Percentiles rank a stretch among this genome's conserved stretches.
These are phyloP conservation scores for Salminus brasiliensis DNA, from an alignment of 2,113 vertebrate genomes.

Conservation along the genomic window DNA sequence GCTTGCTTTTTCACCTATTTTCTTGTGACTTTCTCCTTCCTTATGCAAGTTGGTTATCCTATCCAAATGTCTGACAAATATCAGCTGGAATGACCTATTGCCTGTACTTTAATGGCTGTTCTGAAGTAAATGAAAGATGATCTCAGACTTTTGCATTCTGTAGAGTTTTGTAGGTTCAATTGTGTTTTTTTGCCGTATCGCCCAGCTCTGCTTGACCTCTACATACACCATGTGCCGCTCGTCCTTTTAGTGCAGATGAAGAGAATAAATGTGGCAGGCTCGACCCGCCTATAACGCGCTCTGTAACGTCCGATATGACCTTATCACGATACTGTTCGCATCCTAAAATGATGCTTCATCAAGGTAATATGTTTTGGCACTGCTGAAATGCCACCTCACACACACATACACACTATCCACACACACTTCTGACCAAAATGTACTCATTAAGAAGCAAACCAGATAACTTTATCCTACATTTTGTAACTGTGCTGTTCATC, in stretches of 20 bases:
- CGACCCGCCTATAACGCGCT: not conserved
- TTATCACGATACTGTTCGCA: conserved; percentile 27
- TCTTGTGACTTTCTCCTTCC: too few species aligned
- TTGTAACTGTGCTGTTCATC: not conserved
- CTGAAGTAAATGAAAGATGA: too few species aligned
- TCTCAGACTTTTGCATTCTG: too few species aligned
- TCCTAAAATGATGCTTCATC: conserved; percentile 27
- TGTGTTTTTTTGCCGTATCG: too few species aligned
- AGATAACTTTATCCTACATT: not conserved
- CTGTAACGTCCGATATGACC: conserved; percentile 38
- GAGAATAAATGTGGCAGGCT: not conserved
- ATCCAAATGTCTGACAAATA: too few species aligned
- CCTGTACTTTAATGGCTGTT: too few species aligned
- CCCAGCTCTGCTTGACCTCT: too few species aligned
- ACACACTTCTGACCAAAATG: not conserved
- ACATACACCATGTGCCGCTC: not conserved
- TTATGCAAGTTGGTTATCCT: too few species aligned
- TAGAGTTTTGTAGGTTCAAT: too few species aligned
- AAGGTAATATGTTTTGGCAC: conserved; percentile 32
- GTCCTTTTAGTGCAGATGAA: not conserved
- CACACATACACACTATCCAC: not conserved
- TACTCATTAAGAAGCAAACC: conserved; percentile 15
- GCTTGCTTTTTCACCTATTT: too few species aligned
- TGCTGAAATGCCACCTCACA: not conserved
- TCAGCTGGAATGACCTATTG: too few species aligned